Percentiles rank a stretch among this genome's conserved stretches.
These are phyloP conservation scores for Cercopithecus mona DNA, from an alignment of 2,113 vertebrate genomes.

Conservation along the genomic window DNA sequence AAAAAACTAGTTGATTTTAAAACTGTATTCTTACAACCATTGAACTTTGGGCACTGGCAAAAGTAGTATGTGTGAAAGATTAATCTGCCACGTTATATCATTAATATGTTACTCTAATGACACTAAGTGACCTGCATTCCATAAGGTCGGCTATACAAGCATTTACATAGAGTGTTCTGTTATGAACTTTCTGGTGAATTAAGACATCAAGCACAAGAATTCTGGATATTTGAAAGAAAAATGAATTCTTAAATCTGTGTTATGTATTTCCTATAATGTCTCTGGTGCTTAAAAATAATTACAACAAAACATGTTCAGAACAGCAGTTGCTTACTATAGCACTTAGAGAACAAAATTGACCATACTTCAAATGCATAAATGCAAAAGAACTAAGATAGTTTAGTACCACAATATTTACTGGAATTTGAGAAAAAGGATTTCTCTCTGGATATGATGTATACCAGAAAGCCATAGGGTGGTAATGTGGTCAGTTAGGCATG, in stretches of 20 bases:
- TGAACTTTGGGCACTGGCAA: neutral
- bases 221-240: neutral
- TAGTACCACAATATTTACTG: neutral
- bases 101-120: neutral
- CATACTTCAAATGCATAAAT: neutral
- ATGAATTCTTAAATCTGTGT: neutral
- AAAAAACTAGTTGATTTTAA: neutral
- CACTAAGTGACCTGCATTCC: neutral
- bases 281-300: neutral
- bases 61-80: neutral
- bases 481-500: neutral
- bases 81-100: neutral
- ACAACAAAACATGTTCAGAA: neutral
- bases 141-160: neutral
- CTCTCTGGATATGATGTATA: neutral
- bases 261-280: neutral
- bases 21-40: rapidly evolving
- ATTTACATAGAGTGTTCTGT: neutral
- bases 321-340: neutral
- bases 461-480: neutral
- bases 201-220: neutral
- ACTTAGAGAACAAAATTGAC: neutral
- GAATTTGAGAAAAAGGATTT: neutral
- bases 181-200: neutral
- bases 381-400: neutral